Base-by-base conservation (phyloP, 2,797 vertebrate genomes). In the Melanotaenia trifasciata region DNA sequence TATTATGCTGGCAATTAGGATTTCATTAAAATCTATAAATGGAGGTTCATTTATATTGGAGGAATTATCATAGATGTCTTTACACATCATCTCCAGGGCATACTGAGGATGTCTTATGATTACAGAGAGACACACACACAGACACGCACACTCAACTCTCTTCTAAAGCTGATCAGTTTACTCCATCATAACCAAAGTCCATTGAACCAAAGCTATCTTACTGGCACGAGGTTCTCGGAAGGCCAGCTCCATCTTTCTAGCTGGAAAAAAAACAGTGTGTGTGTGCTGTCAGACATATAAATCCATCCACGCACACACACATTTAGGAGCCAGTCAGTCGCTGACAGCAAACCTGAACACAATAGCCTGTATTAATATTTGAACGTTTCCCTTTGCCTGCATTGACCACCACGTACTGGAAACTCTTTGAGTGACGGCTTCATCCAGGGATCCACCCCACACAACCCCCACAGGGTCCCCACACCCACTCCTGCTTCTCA, bases 361-460 rank as follows among this genome's bases (percentile, higher is more conserved):
- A 93, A 94, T 94, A 96, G 94, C 93, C 88, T 83, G 72, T 94
- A 96, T 98, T 97, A 96, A 97, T 97, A 97, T 98, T 97, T 97
- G 93, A 97, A 80, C 85, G 87, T 90, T 91, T 51, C 86, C 92
- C 82, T 83, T 78, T 64, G 72, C 84, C 76, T 82, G 93, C 84
- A 92, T 94, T 95, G 95, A 97, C 93, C 90, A 93, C 85, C 88
- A 80, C 78, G 78, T 80, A 56, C 87, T 93, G 94, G 87, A 80
- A 92, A 93, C 60, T 84, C 70, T 71, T 69, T 36, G 35, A 87
- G 69, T 80, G 70, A 32, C 71, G 75, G 79, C 59, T 83, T 67
- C 14, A 74, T 67, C 80, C n/a, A 4, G 47, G 8, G 33, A 40
- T 68, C 58, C 69, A n/a, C 28, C 28, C 28, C 28, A 28, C 28